A percentile compares a stretch with the other conserved stretches of the same genome.
Conservation (phyloP, 2,888 invertebrate genomes). For the Cantharis flavilabris region DNA sequence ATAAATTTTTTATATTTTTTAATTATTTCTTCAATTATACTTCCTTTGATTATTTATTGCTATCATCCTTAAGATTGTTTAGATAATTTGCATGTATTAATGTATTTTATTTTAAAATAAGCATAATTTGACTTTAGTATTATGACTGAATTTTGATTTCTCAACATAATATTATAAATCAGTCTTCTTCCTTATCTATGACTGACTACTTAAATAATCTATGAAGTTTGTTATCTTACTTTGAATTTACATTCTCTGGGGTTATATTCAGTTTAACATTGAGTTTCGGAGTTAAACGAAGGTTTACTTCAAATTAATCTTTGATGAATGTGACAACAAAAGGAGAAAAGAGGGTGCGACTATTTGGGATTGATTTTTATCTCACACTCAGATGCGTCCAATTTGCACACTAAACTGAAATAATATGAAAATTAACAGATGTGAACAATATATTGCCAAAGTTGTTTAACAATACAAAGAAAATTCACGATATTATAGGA, state of each 20-base stretch:
- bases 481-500: neutral
- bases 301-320: neutral
- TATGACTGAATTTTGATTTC: neutral
- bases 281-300: neutral
- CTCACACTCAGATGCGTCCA: neutral
- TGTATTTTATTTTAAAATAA: neutral
- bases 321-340: neutral
- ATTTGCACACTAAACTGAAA: neutral
- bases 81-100: too few species aligned
- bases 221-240: neutral
- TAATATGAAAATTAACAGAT: neutral
- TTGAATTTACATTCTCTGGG: neutral
- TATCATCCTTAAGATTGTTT: too few species aligned
- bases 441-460: neutral
- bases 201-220: neutral
- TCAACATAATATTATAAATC: neutral
- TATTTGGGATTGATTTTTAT: neutral
- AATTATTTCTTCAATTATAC: too few species aligned
- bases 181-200: neutral
- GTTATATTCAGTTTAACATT: neutral
- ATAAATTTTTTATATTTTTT: too few species aligned
- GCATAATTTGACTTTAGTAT: neutral
- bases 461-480: neutral
- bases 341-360: neutral
- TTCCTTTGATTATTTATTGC: too few species aligned